Conservation (phyloP, 2,113 vertebrate genomes). For the Amblyornis subalaris region DNA sequence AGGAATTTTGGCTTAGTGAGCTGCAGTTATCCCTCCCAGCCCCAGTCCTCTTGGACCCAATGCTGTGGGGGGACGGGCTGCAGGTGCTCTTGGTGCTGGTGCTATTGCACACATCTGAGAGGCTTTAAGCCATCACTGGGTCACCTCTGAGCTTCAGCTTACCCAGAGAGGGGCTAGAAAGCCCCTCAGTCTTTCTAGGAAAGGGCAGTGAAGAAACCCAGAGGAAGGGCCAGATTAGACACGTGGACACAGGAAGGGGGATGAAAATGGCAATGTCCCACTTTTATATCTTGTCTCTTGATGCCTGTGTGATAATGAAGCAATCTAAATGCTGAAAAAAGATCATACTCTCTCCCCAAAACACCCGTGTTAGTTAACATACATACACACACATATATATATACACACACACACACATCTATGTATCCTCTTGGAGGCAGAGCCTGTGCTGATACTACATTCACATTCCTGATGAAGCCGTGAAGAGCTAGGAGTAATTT, state of each 20-base stretch:
- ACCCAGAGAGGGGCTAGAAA: background rate
- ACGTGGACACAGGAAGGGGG: accelerated
- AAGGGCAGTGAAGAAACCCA: background rate
- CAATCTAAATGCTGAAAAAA: background rate
- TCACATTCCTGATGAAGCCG: background rate
- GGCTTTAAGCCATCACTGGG: background rate
- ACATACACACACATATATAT: background rate
- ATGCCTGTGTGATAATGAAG: background rate
- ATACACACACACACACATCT: background rate
- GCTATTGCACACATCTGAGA: background rate
- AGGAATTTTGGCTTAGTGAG: background rate
- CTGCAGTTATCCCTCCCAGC: background rate
- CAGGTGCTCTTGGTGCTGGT: background rate
- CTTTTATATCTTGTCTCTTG: background rate
- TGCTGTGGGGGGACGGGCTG: background rate
- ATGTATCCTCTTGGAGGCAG: background rate
- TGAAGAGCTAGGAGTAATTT: background rate
- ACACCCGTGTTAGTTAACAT: background rate
- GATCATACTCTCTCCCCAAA: background rate
- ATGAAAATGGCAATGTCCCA: background rate
- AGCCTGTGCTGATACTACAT: background rate
- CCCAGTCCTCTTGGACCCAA: accelerated
- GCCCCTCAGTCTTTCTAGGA: background rate
- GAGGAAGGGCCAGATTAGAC: background rate
- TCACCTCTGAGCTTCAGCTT: background rate